Percentiles rank a stretch among this genome's conserved stretches.
phyloP scores from a whole-genome alignment of 1,140 invertebrate species.

The Zaprionus ornatus region DNA sequence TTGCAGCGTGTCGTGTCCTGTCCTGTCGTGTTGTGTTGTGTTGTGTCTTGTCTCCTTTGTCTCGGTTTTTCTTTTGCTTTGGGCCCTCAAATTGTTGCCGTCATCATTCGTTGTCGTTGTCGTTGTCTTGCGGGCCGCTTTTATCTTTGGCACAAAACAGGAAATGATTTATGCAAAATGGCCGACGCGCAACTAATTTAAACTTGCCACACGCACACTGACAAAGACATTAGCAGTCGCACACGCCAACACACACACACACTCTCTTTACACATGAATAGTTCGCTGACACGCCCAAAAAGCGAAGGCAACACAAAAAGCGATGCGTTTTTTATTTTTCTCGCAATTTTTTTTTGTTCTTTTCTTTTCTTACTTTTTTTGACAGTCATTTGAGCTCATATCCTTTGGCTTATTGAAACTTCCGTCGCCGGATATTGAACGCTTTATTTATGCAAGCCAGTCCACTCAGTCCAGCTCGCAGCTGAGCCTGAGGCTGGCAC shows the following conservation, averaged over 20 bases:
- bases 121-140: constrained; percentile 52
- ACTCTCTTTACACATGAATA: constrained; percentile 30
- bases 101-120: constrained; percentile 32
- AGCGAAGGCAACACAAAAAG: constrained; percentile 6
- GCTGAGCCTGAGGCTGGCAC: background rate
- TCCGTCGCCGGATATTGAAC: constrained; percentile 70
- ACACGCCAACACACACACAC: constrained; percentile 10
- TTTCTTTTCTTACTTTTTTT: constrained; percentile 34
- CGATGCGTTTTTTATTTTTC: constrained; percentile 26
- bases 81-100: constrained; percentile 33
- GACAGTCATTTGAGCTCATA: constrained; percentile 71
- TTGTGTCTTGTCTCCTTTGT: constrained; percentile 51
- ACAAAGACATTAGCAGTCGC: constrained; percentile 13
- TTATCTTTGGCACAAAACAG: constrained; percentile 71
- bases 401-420: constrained; percentile 67
- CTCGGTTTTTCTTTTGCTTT: constrained; percentile 39
- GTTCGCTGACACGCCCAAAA: constrained; percentile 35
- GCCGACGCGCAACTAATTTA: constrained; percentile 69
- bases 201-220: constrained; percentile 50
- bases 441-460: constrained; percentile 51
- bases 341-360: background rate
- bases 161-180: constrained; percentile 79
- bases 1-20: constrained; percentile 32
- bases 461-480: too few species aligned
- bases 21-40: constrained; percentile 28